Evolutionary conservation across 1,140 invertebrate species (phyloP).

Genomic region (Pseudomyrmex sp.): DNA sequence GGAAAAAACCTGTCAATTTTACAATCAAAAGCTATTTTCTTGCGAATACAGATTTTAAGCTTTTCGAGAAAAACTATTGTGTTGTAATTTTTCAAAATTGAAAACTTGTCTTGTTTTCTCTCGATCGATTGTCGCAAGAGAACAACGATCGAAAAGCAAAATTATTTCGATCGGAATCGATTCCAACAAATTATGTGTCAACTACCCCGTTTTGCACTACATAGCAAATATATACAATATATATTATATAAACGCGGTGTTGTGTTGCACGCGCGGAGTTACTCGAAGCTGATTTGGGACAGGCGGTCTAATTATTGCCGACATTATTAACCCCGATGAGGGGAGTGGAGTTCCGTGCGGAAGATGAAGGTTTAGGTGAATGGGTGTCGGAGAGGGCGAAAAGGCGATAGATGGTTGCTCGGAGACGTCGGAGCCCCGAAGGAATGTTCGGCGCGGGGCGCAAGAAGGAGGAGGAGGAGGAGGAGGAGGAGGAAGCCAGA

Average conservation of each 20-base stretch:
- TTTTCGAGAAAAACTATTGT: no score
- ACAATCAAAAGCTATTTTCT: neutral
- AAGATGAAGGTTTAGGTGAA: slow-evolving; percentile 69
- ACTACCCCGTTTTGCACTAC: no score
- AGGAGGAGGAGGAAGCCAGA: slow-evolving; percentile 63
- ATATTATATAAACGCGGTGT: neutral
- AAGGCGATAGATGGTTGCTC: slow-evolving; percentile 70
- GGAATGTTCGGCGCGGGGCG: slow-evolving; percentile 16
- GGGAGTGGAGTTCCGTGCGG: slow-evolving; percentile 44
- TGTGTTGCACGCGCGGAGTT: slow-evolving; percentile 4
- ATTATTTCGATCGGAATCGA: no score
- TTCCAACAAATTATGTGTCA: no score
- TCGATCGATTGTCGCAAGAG: no score
- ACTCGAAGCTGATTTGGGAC: slow-evolving; percentile 48
- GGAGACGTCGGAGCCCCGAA: slow-evolving; percentile 46
- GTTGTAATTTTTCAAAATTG: no score
- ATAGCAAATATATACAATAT: no score
- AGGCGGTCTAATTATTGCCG: slow-evolving; percentile 74
- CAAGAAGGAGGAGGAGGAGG: neutral
- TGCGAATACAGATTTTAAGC: neutral
- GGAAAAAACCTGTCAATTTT: neutral
- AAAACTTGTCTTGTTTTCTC: neutral
- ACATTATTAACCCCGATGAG: slow-evolving; percentile 70
- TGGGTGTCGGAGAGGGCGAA: slow-evolving; percentile 67
- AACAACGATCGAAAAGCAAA: no score